Evolutionary conservation across 2,888 invertebrate genomes (phyloP).

Genomic region (Perizoma flavofasciatum): DNA sequence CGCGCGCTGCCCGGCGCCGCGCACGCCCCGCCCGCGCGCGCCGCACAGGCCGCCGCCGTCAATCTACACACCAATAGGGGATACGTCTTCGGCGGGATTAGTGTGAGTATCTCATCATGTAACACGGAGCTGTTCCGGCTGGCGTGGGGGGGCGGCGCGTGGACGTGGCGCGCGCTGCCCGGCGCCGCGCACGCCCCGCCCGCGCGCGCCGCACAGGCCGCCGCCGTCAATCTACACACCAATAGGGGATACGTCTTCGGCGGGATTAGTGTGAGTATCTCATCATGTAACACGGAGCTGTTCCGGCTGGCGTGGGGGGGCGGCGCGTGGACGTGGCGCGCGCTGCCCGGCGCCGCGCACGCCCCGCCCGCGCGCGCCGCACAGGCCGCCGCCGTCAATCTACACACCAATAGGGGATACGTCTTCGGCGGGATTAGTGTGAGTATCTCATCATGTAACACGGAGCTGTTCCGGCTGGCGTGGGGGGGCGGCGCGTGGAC

Average conservation of each 20-base stretch:
- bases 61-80: slow-evolving; percentile 85
- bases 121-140: slow-evolving; percentile 69
- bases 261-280: slow-evolving; percentile 86
- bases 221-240: slow-evolving; percentile 83
- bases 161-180: slow-evolving; percentile 59
- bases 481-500: slow-evolving; percentile 48
- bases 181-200: slow-evolving; percentile 84
- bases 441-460: slow-evolving; percentile 36
- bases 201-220: slow-evolving; percentile 89
- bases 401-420: slow-evolving; percentile 87
- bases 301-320: slow-evolving; percentile 55
- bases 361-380: slow-evolving; percentile 91
- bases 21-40: slow-evolving; percentile 89
- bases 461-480: slow-evolving; percentile 69
- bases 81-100: slow-evolving; percentile 94
- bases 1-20: slow-evolving; percentile 49
- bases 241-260: slow-evolving; percentile 92
- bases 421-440: slow-evolving; percentile 93
- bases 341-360: slow-evolving; percentile 46
- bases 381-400: slow-evolving; percentile 85
- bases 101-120: slow-evolving; percentile 55
- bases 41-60: slow-evolving; percentile 86
- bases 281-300: slow-evolving; percentile 52
- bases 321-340: slow-evolving; percentile 60
- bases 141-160: slow-evolving; percentile 34